Percentiles rank a stretch among this genome's conserved stretches.
Evolutionary conservation across 2,113 vertebrate genomes (phyloP).

Genomic region (Saccopteryx leptura): DNA sequence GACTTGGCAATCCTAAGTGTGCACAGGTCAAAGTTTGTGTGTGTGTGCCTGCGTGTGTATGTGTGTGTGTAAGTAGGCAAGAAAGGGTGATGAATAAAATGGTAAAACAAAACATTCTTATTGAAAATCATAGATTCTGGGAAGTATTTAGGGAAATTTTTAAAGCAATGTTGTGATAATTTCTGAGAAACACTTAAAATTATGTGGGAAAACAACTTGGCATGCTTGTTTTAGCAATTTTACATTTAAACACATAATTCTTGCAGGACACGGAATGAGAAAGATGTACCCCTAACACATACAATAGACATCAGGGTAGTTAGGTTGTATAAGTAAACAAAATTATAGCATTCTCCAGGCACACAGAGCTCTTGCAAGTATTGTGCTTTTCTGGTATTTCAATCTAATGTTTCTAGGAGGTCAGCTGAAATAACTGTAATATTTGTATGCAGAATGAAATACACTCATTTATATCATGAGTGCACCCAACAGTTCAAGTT

Average conservation of each 20-base stretch:
- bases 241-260: conserved; percentile 76
- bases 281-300: conserved; percentile 14
- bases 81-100: conserved; percentile 51
- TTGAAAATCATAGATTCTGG: conserved; percentile 79
- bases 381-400: conserved; percentile 65
- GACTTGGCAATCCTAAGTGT: conserved; percentile 68
- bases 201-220: conserved; percentile 71
- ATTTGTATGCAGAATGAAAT: conserved; percentile 77
- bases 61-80: conserved; percentile 5
- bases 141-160: conserved; percentile 83
- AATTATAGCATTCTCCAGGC: conserved; percentile 22
- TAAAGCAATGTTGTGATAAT: conserved; percentile 68
- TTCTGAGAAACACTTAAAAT: conserved; percentile 83
- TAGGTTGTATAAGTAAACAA: conserved; percentile 69
- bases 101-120: conserved; percentile 57
- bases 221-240: conserved; percentile 79
- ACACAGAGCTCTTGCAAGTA: conserved; percentile 57
- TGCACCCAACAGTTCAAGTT: conserved; percentile 74
- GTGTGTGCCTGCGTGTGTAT: background rate
- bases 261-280: conserved; percentile 36
- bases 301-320: conserved; percentile 51
- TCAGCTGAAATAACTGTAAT: conserved; percentile 76
- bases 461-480: conserved; percentile 70
- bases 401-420: conserved; percentile 76
- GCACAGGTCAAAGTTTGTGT: background rate